Conservation (phyloP, 2,797 vertebrate genomes). For the Sarcophilus harrisii region DNA sequence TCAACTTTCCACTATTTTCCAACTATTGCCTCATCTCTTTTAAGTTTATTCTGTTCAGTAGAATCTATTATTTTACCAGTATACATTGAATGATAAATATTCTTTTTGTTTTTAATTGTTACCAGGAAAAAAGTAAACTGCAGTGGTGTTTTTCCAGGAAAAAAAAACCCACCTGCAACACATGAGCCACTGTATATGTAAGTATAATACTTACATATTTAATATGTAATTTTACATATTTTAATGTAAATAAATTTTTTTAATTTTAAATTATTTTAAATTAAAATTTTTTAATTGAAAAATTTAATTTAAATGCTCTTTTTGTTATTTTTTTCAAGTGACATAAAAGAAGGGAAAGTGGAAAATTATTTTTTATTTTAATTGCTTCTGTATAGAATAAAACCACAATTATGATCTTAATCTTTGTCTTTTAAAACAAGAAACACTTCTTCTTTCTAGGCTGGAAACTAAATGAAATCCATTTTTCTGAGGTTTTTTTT, state of each 20-base stretch:
- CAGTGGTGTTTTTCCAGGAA: neutral
- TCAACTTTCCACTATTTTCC: neutral
- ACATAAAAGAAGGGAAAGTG: neutral
- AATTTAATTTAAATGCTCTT: too few relatives aligned
- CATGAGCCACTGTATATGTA: neutral
- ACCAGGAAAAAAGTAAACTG: neutral
- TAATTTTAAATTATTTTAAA: too few relatives aligned
- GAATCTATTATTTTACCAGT: neutral
- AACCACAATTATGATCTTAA: neutral
- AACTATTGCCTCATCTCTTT: neutral
- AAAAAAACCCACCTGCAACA: neutral
- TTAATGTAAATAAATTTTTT: too few relatives aligned
- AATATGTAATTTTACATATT: too few relatives aligned
- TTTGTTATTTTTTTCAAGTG: neutral
- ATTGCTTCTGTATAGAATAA: neutral
- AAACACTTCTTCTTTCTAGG: neutral
- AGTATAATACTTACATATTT: too few relatives aligned
- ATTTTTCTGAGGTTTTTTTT: neutral
- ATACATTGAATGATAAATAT: neutral
- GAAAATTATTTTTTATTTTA: neutral
- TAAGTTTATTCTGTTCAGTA: neutral
- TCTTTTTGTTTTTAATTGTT: neutral
- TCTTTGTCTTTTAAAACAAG: neutral
- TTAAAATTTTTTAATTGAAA: too few relatives aligned
- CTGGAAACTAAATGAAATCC: neutral